A percentile compares a stretch with the other conserved stretches of the same genome.
Conservation (phyloP, 2,113 vertebrate species). For the Pungitius pungitius region DNA sequence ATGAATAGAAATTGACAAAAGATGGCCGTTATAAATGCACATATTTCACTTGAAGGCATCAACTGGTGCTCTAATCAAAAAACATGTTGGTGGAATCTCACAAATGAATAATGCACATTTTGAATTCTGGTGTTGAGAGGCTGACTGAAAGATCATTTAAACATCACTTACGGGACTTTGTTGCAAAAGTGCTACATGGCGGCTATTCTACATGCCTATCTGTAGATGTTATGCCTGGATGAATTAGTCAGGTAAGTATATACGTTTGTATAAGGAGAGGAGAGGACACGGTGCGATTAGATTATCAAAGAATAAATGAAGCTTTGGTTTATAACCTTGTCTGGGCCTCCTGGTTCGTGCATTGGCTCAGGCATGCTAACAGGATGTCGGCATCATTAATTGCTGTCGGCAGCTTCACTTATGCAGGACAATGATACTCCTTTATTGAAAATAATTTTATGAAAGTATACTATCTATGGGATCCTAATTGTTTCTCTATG, state of each 20-base stretch:
- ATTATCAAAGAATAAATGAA: too few species aligned
- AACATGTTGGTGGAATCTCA: not conserved
- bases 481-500: not conserved
- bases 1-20: not conserved
- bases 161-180: not conserved
- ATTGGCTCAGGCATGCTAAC: not conserved
- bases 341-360: too few species aligned
- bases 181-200: not conserved
- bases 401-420: constrained; percentile 23
- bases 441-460: not conserved
- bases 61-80: not conserved
- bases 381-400: constrained; percentile 24
- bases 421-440: not conserved
- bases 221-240: too few species aligned
- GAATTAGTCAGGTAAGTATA: too few species aligned
- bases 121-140: not conserved
- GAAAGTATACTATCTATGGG: not conserved
- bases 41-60: not conserved
- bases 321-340: too few species aligned
- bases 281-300: too few species aligned
- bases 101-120: not conserved
- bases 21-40: not conserved
- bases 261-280: too few species aligned
- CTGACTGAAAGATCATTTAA: too few species aligned
- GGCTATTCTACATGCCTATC: too few species aligned